These are phyloP conservation scores for Caenorhabditis remanei DNA, from an alignment of 1,140 invertebrate genomes.

Conservation along the genomic window DNA sequence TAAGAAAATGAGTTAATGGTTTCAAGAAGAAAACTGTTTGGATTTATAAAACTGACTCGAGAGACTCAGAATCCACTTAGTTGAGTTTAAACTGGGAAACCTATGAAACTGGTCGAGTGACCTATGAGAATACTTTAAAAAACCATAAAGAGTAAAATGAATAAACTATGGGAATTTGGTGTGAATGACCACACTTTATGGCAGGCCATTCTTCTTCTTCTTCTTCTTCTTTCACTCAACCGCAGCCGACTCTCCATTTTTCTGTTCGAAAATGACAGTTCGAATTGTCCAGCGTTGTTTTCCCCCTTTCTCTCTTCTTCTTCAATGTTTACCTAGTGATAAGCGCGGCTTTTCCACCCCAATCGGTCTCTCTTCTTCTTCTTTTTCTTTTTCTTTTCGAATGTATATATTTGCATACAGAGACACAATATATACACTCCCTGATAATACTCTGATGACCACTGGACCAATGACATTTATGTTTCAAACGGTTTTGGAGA, in stretches of 20 bases:
- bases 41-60: too few relatives aligned
- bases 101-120: too few relatives aligned
- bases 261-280: slow-evolving; percentile 40
- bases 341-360: slow-evolving; percentile 46
- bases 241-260: neutral
- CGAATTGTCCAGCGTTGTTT: slow-evolving; percentile 28
- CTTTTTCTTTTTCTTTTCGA: neutral
- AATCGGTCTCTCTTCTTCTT: neutral
- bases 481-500: too few relatives aligned
- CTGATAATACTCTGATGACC: slow-evolving; percentile 33
- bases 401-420: slow-evolving; percentile 54
- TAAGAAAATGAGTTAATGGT: too few relatives aligned
- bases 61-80: too few relatives aligned
- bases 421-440: slow-evolving; percentile 25
- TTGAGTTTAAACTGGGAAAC: too few relatives aligned
- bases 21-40: too few relatives aligned
- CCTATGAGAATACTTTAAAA: too few relatives aligned
- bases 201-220: neutral
- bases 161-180: neutral
- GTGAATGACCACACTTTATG: neutral
- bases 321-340: slow-evolving; percentile 15
- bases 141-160: neutral
- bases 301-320: neutral
- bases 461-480: neutral
- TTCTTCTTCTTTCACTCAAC: neutral